Evolutionary conservation across 2,888 invertebrate genomes (phyloP), one percentile per base, ranked within the genome.

Genomic region (Teleiodes luculella): DNA sequence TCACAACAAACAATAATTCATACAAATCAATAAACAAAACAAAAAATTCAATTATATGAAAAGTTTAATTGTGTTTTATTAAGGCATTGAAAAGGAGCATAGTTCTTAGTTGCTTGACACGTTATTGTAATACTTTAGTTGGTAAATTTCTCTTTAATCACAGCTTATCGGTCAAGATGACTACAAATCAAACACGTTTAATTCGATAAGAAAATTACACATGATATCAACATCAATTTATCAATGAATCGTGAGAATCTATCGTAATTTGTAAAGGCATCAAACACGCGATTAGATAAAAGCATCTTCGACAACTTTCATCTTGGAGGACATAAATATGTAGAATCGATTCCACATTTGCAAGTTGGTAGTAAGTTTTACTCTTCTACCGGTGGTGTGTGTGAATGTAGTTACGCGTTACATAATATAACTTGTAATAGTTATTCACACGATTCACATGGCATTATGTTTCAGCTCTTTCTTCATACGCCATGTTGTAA

Each of bases 401-500:
- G 13, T 14, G 28, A 45, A 28, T 20, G 14, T 24, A 28, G 48
- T 24, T 36, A 48, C 36, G 14, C 13, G 13, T 53, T 56, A 56
- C 53, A 53, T 53, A 51, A 51, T 55, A 37, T 37, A 35, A 50
- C 52, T 36, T 55, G 55, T 48, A 54, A 37, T 33, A 56, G 39
- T 59, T 51, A 58, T 62, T 61, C 60, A 59, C 61, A 56, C 53
- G 54, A 59, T 62, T 66, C 62, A 56, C 62, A 62, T 64, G 61
- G 63, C 59, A 62, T 65, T 65, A 63, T 58, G 57, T 58, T 62
- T 58, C 56, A 52, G 61, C 58, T 63, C 59, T 64, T 65, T 67
- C 63, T 62, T 61, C 64, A 64, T 64, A 67, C 72, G 71, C 70
- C 63, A 70, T 72, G 63, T 61, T 58, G 67, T 59, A 79, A 77